phyloP scores from a whole-genome alignment of 2,888 invertebrate species.

The Brassicogethes aeneus region DNA sequence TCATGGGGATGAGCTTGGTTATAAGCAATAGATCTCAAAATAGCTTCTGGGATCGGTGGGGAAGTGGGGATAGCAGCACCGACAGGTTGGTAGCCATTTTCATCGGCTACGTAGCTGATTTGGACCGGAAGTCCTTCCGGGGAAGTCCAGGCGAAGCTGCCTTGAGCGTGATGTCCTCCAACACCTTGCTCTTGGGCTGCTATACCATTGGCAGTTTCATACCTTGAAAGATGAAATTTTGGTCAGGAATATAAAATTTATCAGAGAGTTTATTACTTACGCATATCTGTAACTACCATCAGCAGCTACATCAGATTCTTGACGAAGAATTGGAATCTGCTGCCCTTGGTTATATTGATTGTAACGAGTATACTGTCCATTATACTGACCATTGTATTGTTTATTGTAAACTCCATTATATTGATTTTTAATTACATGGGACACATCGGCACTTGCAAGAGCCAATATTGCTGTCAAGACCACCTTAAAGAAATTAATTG shows the following conservation, averaged over 20 bases:
- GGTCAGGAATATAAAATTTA: not conserved
- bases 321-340: constrained; percentile 34
- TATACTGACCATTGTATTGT: too few relatives aligned
- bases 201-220: constrained; percentile 54
- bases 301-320: constrained; percentile 36
- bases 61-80: constrained; percentile 23
- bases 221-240: constrained; percentile 33
- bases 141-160: constrained; percentile 35
- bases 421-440: too few relatives aligned
- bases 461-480: too few relatives aligned
- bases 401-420: too few relatives aligned
- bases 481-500: too few relatives aligned
- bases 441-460: too few relatives aligned
- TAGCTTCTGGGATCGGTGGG: constrained; percentile 37
- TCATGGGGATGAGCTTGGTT: constrained; percentile 42
- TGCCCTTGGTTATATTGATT: constrained; percentile 18
- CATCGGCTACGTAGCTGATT: constrained; percentile 27
- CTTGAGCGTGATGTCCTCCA: constrained; percentile 39
- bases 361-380: too few relatives aligned
- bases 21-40: constrained; percentile 49
- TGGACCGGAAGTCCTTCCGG: constrained; percentile 25
- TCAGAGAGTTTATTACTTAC: constrained; percentile 41
- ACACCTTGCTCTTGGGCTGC: constrained; percentile 47
- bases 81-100: constrained; percentile 29
- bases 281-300: constrained; percentile 43